Evolutionary conservation across 2,797 vertebrate genomes (phyloP), one percentile per base, ranked within the genome.

Genomic region (Rhinogobio ventralis): DNA sequence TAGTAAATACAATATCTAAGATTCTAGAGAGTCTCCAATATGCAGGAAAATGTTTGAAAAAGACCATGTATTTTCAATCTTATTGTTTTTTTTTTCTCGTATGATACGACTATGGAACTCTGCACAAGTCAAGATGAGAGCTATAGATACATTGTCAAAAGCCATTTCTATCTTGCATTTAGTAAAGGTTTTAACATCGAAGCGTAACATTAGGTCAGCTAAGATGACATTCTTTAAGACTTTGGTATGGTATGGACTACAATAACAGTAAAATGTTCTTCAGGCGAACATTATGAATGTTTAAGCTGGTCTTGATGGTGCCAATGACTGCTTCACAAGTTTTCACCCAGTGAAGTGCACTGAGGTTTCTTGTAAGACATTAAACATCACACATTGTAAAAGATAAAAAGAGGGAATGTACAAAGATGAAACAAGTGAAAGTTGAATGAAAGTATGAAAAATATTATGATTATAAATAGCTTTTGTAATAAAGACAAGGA

Each of bases 241-340:
- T 83, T 83, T 83, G 81, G 73, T 55, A 74, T 82, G 80, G 69
- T 36, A 68, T 77, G 82, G 46, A 76, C 11, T 68, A 33, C 49
- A 67, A 28, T 17, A 76, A 76, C 17, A 17, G 72, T 33, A 53
- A n/a, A 46, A 49, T 66, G 57, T 83, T 83, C 30, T 55, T 83
- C n/a, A 76, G n/a, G 15, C 1, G 3, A 76, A 83, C 72, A 67
- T 67, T n/a, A 7, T 14, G 17, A 76, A 83, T 55, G 64, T 19
- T 51, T 64, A 30, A 79, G 30, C 42, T 83, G 72, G 60, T 67
- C 46, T 75, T 20, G 5, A 25, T 33, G 20, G n/a, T 55, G 15
- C 42, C 57, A 53, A 51, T 82, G 69, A 49, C 51, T 7, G 28
- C n/a, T 46, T 49, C 13, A 51, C 45, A 30, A 57, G 20, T 46